Conservation (phyloP, 2,797 vertebrate genomes). For the Poeciliopsis infans region DNA sequence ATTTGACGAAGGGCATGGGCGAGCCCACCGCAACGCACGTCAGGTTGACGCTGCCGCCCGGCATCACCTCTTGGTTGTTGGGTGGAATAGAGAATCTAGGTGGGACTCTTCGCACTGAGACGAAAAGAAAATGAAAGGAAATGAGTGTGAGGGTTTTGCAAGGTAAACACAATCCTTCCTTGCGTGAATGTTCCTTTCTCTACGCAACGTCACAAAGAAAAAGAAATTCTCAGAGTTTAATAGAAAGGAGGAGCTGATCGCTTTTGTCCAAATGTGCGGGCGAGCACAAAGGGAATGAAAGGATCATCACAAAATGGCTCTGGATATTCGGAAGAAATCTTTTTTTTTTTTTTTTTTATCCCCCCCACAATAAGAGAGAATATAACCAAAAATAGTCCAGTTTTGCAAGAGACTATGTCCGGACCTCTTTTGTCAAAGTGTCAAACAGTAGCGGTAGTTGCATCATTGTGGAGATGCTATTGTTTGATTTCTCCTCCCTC, state of each 20-base stretch:
- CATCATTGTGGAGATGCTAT: slow-evolving; percentile 75
- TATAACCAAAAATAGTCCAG: slow-evolving; percentile 66
- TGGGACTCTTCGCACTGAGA: slow-evolving; percentile 90
- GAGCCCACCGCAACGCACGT: slow-evolving; percentile 96
- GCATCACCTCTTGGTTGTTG: slow-evolving; percentile 96
- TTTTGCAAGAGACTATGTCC: slow-evolving; percentile 66
- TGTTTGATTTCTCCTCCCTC: slow-evolving; percentile 73
- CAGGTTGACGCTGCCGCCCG: slow-evolving; percentile 94
- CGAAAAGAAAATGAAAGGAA: slow-evolving; percentile 30
- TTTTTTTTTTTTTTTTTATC: slow-evolving; percentile 11
- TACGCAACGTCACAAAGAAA: slow-evolving; percentile 15
- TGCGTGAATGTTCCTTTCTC: slow-evolving; percentile 10
- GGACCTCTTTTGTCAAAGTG: slow-evolving; percentile 75
- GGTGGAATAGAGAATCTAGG: slow-evolving; percentile 96
- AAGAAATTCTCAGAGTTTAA: slow-evolving; percentile 43
- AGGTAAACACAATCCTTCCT: slow-evolving; percentile 18
- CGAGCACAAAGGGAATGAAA: slow-evolving; percentile 63
- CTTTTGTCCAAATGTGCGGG: slow-evolving; percentile 64
- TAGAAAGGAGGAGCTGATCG: slow-evolving; percentile 48
- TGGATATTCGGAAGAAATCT: slow-evolving; percentile 65
- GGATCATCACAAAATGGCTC: slow-evolving; percentile 63
- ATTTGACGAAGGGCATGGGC: slow-evolving; percentile 96
- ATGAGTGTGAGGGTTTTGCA: slow-evolving; percentile 17
- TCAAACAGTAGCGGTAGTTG: slow-evolving; percentile 72
- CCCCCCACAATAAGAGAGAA: slow-evolving; percentile 56